These are phyloP conservation scores for Pomacea canaliculata DNA, from an alignment of 2,888 invertebrate genomes.

Conservation along the genomic window DNA sequence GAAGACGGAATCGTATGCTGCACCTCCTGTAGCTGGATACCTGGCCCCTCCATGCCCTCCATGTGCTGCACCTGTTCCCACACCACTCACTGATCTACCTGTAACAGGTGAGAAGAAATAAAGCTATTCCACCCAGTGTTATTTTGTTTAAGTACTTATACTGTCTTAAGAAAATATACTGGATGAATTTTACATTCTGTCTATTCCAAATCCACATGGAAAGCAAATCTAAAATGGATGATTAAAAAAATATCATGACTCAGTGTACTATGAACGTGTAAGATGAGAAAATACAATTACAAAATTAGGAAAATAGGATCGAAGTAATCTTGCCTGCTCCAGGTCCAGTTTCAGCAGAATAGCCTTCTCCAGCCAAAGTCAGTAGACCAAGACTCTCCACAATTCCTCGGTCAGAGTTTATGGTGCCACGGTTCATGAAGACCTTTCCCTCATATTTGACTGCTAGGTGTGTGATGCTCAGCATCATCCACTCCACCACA, in stretches of 20 bases:
- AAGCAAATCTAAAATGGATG: no score
- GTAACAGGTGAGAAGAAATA: neutral
- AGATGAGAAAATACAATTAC: neutral
- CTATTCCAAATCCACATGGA: no score
- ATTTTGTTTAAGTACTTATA: no score
- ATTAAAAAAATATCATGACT: no score
- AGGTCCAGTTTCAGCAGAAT: conserved; percentile 36
- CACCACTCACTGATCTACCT: conserved; percentile 26
- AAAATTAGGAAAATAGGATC: neutral
- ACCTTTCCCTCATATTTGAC: conserved; percentile 49
- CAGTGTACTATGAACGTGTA: no score
- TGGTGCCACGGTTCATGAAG: conserved; percentile 47
- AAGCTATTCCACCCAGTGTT: no score
- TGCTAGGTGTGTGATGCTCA: conserved; percentile 41
- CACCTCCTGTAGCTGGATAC: conserved; percentile 43
- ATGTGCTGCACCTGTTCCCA: conserved; percentile 52
- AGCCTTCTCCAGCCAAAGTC: conserved; percentile 44
- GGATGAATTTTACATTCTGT: no score
- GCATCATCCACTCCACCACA: conserved; percentile 37
- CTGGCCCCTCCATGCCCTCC: conserved; percentile 59
- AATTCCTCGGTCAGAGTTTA: conserved; percentile 44
- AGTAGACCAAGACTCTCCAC: conserved; percentile 51
- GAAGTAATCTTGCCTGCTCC: conserved; percentile 35
- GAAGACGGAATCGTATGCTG: conserved; percentile 53
- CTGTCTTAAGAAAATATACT: no score